Base-by-base conservation (phyloP, 2,797 vertebrate species). In the Macroramphosus scolopax region DNA sequence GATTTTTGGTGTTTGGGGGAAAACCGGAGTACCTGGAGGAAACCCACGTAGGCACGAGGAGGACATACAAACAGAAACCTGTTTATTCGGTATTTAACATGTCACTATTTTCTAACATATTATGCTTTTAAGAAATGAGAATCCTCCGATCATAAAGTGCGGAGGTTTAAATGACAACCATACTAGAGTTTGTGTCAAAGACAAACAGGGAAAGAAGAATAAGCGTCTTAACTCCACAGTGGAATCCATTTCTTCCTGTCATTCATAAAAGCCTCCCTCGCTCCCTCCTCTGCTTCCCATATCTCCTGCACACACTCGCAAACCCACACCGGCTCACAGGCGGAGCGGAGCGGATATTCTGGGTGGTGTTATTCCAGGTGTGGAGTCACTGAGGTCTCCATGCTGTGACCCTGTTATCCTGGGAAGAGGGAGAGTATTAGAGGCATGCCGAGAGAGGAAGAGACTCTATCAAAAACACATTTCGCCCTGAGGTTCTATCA, bases 291-390 rank as follows among this genome's bases (percentile, higher is more conserved):
- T 49, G 46, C 41, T 53, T 51, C n/a, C n/a, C n/a, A 59, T 52
- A 43, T 62, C 25, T 50, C 12, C 11, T 13, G 46, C 15, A 51
- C 41, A 25, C 53, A 24, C 37, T n/a, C 8, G 1, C 18, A 25
- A 26, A 56, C 66, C 37, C 60, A 22, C 54, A 36, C 26, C 8
- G 10, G 64, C 57, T 65, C 62, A 14, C 68, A 73, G 54, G 63
- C 72, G 7, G 39, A 68, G 63, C 40, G 1, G 68, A 78, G 74
- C 82, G 82, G 83, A 84, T 86, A 85, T 87, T 83, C 81, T 79
- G 85, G 84, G 85, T 83, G 86, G 82, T 88, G 87, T 88, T 88
- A 71, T 85, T 88, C 82, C 87, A 88, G 87, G 85, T 88, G 87
- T 88, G 82, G 86, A 86, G 80, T 84, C 74, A 71, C 75, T 42